Conservation (phyloP, 2,888 invertebrate genomes). For the Apeira syringaria region DNA sequence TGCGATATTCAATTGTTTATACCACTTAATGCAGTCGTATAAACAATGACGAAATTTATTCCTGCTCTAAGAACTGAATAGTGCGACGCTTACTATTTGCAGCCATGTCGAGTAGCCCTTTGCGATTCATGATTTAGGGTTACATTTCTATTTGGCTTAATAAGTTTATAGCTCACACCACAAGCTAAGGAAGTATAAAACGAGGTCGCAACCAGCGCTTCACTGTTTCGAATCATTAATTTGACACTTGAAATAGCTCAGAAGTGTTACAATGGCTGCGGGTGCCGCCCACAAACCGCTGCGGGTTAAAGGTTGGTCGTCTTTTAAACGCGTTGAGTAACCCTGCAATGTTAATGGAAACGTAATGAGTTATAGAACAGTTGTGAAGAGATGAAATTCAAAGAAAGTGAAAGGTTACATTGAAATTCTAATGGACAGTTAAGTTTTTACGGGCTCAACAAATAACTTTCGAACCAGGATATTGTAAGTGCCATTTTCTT, state of each 20-base stretch:
- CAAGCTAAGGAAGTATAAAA: slow-evolving; percentile 31
- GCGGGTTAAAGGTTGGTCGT: slow-evolving; percentile 72
- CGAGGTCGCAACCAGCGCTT: slow-evolving; percentile 53
- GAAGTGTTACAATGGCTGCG: slow-evolving; percentile 65
- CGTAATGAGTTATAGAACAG: slow-evolving; percentile 51
- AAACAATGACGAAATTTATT: too few species aligned
- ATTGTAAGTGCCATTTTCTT: too few species aligned
- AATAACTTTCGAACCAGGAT: too few species aligned
- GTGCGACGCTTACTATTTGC: too few species aligned
- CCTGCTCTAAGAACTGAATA: too few species aligned
- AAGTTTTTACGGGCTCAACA: not conserved
- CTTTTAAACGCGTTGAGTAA: slow-evolving; percentile 62
- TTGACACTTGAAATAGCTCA: slow-evolving; percentile 72
- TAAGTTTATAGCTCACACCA: slow-evolving; percentile 9
- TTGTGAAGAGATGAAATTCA: not conserved
- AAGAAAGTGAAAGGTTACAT: too few species aligned
- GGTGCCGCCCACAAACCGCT: slow-evolving; percentile 63
- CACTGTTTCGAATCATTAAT: slow-evolving; percentile 76
- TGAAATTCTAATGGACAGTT: not conserved
- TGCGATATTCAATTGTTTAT: too few species aligned
- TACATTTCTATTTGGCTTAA: too few species aligned
- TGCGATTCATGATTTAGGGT: too few species aligned
- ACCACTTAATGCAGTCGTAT: too few species aligned
- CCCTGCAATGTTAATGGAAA: slow-evolving; percentile 64
- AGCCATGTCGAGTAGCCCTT: too few species aligned